A percentile compares a stretch with the other conserved stretches of the same genome.
Evolutionary conservation across 2,888 invertebrate species (phyloP).

Genomic region (Sinelater perroti): DNA sequence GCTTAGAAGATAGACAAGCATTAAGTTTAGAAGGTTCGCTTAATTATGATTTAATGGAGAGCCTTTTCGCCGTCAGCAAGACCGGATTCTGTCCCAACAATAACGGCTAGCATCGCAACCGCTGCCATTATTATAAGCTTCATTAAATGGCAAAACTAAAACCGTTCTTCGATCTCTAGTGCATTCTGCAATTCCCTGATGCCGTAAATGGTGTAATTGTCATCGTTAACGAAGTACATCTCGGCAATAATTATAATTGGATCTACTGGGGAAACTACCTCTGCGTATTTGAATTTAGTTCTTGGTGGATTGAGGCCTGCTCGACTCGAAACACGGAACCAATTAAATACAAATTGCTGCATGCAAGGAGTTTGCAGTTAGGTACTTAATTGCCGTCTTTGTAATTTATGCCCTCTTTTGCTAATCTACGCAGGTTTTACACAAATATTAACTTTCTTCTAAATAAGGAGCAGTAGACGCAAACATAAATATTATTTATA

Average conservation of each 20-base stretch:
- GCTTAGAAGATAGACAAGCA: not conserved
- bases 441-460: no score
- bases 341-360: no score
- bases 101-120: not conserved
- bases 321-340: no score
- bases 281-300: slow-evolving; percentile 1
- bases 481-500: no score
- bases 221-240: slow-evolving; percentile 7
- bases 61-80: not conserved
- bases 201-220: slow-evolving; percentile 13
- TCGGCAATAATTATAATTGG: slow-evolving; percentile 11
- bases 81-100: slow-evolving; percentile 4
- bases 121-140: slow-evolving; percentile 4
- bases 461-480: no score
- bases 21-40: slow-evolving; percentile 3
- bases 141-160: not conserved
- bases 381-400: no score
- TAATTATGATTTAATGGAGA: slow-evolving; percentile 5
- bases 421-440: no score
- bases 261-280: slow-evolving; percentile 3
- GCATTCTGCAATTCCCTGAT: slow-evolving; percentile 10
- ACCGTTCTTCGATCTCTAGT: slow-evolving; percentile 7
- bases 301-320: no score
- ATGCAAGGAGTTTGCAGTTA: no score
- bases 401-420: no score